Base-by-base conservation (phyloP, 1,140 invertebrate species). In the Bombus cullumanus region DNA sequence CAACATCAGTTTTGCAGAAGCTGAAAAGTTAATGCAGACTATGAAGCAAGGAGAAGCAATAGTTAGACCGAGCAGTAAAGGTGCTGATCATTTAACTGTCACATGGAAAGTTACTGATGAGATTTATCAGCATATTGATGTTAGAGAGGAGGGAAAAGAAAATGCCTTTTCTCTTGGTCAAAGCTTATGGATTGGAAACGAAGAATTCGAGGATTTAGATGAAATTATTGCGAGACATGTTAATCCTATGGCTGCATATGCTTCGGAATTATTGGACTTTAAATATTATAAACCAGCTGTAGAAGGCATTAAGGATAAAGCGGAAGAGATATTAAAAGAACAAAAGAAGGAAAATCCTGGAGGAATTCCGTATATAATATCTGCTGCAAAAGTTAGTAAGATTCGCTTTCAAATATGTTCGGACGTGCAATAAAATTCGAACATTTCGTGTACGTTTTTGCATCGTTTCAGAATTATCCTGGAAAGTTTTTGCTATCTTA, bases 11-110 rank as follows among this genome's bases (percentile, higher is more conserved):
- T 99, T 98, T 93, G 96, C 97, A 1, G 98, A 99, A 92, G 98
- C 98, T 3, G 98, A 99, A 91, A 98, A 98, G 92, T 94, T 99
- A 64, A 97, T 99, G 96, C 96, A 96, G 15, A 97, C 97, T 31
- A 98, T 99, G 97, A 98, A 99, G 89, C 98, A 99, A 95, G 99
- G 99, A 12, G 99, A 99, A 92, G 98, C 98, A 4, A 98, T 99
- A 37, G 97, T 99, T 57, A 96, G 99, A 69, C 99, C 99, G 3
- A 99, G 98, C 71, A 99, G 98, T 94, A 99, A 99, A 96, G 99
- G 99, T 68, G 96, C 97, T 3, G 98, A 99, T 94, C 99, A 99
- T 94, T 95, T 99, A 71, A 99, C 99, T 0, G 98, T 99, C 1
- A 99, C 99, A 0, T 99, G 99, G 99, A 99, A 99, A 95, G 99